Percentiles rank a stretch among this genome's conserved stretches.
Evolutionary conservation across 2,797 vertebrate genomes (phyloP).

Genomic region (Gambelia wislizenii): DNA sequence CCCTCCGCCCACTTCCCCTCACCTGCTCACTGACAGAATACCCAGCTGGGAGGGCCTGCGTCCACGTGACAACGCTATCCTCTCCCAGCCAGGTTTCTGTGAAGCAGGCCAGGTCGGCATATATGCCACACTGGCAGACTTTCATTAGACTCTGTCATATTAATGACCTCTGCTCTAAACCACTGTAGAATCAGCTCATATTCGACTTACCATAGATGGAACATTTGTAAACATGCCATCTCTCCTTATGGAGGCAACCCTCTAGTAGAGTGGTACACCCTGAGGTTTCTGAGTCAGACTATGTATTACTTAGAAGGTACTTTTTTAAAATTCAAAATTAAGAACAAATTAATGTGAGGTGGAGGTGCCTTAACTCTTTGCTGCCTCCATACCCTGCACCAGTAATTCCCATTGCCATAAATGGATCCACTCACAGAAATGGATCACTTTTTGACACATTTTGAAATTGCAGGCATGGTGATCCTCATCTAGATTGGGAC

Average conservation of each 20-base stretch:
- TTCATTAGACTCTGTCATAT: neutral
- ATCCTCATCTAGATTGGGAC: neutral
- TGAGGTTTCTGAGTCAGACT: neutral
- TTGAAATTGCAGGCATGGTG: neutral
- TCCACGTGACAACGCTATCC: no score
- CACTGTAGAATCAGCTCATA: neutral
- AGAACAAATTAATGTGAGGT: no score
- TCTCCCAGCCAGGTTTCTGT: no score
- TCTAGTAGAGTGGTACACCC: fast-evolving
- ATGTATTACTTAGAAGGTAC: no score
- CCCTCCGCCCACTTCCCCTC: no score
- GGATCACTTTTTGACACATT: neutral
- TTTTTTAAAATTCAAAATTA: no score
- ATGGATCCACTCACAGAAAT: neutral
- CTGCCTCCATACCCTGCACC: no score
- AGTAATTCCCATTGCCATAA: neutral
- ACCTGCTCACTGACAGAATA: no score
- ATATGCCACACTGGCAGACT: neutral
- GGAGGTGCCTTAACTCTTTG: no score
- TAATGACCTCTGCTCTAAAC: neutral
- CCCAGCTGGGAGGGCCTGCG: no score
- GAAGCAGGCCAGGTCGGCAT: no score
- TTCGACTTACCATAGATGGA: neutral
- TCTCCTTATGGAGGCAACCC: neutral
- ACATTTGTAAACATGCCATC: neutral